A percentile compares a stretch with the other conserved stretches of the same genome.
Evolutionary conservation across 1,140 invertebrate species (phyloP).

Genomic region (Homalodisca vitripennis): DNA sequence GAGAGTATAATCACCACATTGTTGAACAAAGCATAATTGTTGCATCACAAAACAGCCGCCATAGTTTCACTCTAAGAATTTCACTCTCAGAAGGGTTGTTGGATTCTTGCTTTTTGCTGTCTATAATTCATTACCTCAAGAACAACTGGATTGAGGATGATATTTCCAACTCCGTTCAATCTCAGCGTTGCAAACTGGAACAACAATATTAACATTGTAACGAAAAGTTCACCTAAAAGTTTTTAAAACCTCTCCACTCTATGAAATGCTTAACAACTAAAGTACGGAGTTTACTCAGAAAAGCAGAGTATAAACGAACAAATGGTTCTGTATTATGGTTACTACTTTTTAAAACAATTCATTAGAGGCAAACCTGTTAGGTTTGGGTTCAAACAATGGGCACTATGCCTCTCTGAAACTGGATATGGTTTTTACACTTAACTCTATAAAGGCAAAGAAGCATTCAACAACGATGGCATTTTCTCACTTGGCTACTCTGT

Average conservation of each 20-base stretch:
- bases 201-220: slow-evolving; percentile 28
- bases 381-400: slow-evolving; percentile 35
- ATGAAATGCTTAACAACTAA: slow-evolving; percentile 30
- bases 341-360: slow-evolving; percentile 33
- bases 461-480: slow-evolving; percentile 8
- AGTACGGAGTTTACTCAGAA: slow-evolving; percentile 32
- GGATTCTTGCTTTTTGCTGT: slow-evolving; percentile 19
- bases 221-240: slow-evolving; percentile 23
- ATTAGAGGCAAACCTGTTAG: slow-evolving; percentile 39
- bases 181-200: slow-evolving; percentile 26
- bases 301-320: slow-evolving; percentile 34
- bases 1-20: background rate
- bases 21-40: background rate
- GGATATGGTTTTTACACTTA: slow-evolving; percentile 31
- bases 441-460: slow-evolving; percentile 31
- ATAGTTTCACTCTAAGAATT: background rate
- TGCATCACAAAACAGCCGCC: background rate
- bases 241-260: slow-evolving; percentile 26
- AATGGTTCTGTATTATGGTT: slow-evolving; percentile 38
- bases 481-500: slow-evolving; percentile 24
- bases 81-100: slow-evolving; percentile 14
- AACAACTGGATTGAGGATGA: slow-evolving; percentile 26
- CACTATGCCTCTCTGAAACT: slow-evolving; percentile 21
- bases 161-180: slow-evolving; percentile 1
- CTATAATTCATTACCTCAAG: slow-evolving; percentile 16